Conservation (phyloP, 2,797 vertebrate species). For the Sebastes steindachneri region DNA sequence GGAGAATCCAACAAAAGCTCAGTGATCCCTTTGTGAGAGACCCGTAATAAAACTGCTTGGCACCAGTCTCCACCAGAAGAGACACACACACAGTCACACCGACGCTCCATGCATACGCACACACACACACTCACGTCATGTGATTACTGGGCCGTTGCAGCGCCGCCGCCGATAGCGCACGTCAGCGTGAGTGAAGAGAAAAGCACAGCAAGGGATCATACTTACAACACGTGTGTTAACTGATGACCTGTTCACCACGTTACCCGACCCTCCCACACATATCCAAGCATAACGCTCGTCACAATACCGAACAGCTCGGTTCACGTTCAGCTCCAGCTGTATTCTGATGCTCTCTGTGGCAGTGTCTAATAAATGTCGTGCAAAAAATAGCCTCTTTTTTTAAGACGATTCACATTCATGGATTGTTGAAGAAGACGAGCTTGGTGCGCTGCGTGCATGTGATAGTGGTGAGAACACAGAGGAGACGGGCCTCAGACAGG, state of each 20-base stretch:
- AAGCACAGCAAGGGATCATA: slow-evolving; percentile 30
- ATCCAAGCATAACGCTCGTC: neutral
- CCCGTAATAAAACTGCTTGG: slow-evolving; percentile 76
- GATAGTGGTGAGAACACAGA: slow-evolving; percentile 2
- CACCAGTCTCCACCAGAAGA: slow-evolving; percentile 69
- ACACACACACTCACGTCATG: neutral
- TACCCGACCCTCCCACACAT: neutral
- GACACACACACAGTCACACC: slow-evolving; percentile 2
- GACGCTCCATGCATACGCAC: neutral
- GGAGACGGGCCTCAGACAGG: too few species aligned
- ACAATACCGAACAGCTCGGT: slow-evolving; percentile 54
- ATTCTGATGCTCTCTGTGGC: slow-evolving; percentile 64
- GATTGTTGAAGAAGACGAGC: slow-evolving; percentile 62
- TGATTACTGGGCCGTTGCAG: slow-evolving; percentile 66
- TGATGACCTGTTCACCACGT: neutral
- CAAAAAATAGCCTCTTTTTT: slow-evolving; percentile 58
- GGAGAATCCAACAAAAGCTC: slow-evolving; percentile 48
- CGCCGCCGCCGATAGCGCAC: slow-evolving; percentile 36
- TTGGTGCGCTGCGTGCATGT: slow-evolving; percentile 11
- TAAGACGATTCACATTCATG: slow-evolving; percentile 78
- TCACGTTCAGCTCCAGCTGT: slow-evolving; percentile 58
- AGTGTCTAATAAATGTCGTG: slow-evolving; percentile 74
- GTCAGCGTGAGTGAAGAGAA: slow-evolving; percentile 28
- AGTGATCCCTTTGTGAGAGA: slow-evolving; percentile 76
- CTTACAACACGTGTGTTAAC: slow-evolving; percentile 30